Base-by-base conservation (phyloP, 2,888 invertebrate genomes). In the Teleiodes luculella region DNA sequence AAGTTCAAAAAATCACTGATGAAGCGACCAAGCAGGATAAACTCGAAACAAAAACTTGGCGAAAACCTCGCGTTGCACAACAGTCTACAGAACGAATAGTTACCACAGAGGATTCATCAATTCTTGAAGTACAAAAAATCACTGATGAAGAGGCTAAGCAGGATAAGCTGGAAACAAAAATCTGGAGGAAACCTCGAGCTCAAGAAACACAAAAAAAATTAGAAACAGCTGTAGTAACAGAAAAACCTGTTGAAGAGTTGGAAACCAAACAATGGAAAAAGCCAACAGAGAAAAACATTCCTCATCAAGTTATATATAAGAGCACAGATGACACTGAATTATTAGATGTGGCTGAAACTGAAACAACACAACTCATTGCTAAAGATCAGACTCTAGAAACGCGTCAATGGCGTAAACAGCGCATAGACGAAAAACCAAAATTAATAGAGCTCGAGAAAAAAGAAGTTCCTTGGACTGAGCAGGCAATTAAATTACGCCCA, bases 401-500 rank as follows among this genome's bases (percentile, higher is more conserved):
- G n/a, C 53, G 52, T 18, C 47, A 43, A n/a, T 58, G 65, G 66
- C 60, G 59, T 53, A 76, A 66, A 57, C 53, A 57, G 13, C 59
- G 61, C 2, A 33, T 43, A 8, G 74, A 74, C 30, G 74, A 72
- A 5, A 68, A 57, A 57, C 50, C 58, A 28, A 59, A 60, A 66
- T 52, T 50, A 45, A 46, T 57, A 16, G 57, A 58, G 51, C 72
- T 73, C 56, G 77, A 79, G 54, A 71, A 66, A 57, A 75, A 72
- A 68, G 83, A 76, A 83, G 80, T 70, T 72, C 92, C 72, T 52
- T 92, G 74, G 92, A 95, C 92, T 2, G 91, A 94, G 67, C 93
- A 95, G 78, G 90, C 91, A 61, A 88, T 93, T 11, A 87, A 90
- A 65, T 70, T 93, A 61, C 89, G 91, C 63, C 92, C 92, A 2